Percentiles rank a stretch among this genome's conserved stretches.
Evolutionary conservation across 2,113 vertebrate species (phyloP).

Genomic region (Platichthys stellatus): DNA sequence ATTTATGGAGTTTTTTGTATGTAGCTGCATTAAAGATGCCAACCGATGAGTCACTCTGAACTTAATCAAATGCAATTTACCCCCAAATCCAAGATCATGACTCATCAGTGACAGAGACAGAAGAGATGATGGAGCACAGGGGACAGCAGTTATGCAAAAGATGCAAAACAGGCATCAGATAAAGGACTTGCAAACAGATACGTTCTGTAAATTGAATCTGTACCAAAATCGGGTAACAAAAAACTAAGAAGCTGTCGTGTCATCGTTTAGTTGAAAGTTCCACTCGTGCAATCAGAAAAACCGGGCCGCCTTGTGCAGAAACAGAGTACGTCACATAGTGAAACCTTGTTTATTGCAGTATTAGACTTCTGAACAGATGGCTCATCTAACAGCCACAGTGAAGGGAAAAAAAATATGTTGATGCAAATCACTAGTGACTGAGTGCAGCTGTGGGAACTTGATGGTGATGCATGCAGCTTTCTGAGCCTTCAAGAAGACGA

Average conservation of each 20-base stretch:
- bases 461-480: slow-evolving; percentile 20
- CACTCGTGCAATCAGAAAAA: slow-evolving; percentile 32
- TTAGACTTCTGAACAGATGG: slow-evolving; percentile 41
- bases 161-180: slow-evolving; percentile 19
- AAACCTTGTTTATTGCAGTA: slow-evolving; percentile 53
- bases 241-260: slow-evolving; percentile 5
- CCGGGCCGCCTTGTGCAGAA: slow-evolving; percentile 25
- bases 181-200: neutral
- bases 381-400: slow-evolving; percentile 29
- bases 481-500: neutral
- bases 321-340: slow-evolving; percentile 27
- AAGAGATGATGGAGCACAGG: slow-evolving; percentile 10
- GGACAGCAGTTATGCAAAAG: slow-evolving; percentile 4
- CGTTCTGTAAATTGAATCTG: slow-evolving; percentile 12
- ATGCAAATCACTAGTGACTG: slow-evolving; percentile 19
- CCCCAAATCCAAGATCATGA: slow-evolving; percentile 19
- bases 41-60: slow-evolving; percentile 24
- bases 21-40: slow-evolving; percentile 35
- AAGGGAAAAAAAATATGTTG: slow-evolving; percentile 7
- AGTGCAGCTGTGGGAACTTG: slow-evolving; percentile 11
- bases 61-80: slow-evolving; percentile 35
- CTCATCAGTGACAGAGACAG: slow-evolving; percentile 13
- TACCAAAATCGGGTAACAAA: slow-evolving; percentile 12
- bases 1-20: slow-evolving; percentile 1
- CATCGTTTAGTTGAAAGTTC: slow-evolving; percentile 20